Conservation (phyloP, 2,888 invertebrate genomes). For the Diaphora mendica region DNA sequence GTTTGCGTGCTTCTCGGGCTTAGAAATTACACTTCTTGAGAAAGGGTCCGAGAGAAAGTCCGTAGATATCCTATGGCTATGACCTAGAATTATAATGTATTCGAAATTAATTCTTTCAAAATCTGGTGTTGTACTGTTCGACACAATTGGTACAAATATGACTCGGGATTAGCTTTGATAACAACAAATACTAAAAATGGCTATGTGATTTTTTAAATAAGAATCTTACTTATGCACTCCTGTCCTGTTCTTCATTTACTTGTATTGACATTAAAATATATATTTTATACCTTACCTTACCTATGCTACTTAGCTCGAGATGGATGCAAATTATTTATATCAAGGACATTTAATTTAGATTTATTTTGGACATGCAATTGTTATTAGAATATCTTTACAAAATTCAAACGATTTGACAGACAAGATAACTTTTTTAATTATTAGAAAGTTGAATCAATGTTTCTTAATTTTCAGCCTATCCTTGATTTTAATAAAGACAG, state of each 20-base stretch:
- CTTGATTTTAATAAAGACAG: slow-evolving; percentile 6
- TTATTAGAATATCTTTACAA: slow-evolving; percentile 4
- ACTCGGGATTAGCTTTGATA: neutral
- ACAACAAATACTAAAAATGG: neutral
- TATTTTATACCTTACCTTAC: too few relatives aligned
- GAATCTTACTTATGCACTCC: too few relatives aligned
- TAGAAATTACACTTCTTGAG: neutral
- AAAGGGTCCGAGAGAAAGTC: too few relatives aligned
- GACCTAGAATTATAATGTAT: neutral
- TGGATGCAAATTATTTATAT: too few relatives aligned
- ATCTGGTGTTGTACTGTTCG: neutral
- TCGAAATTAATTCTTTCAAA: neutral
- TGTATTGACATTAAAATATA: too few relatives aligned
- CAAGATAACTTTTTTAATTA: slow-evolving; percentile 20
- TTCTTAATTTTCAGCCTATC: slow-evolving; percentile 9
- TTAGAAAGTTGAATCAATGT: slow-evolving; percentile 9
- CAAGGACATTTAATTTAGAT: neutral
- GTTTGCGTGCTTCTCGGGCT: neutral
- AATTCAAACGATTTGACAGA: neutral
- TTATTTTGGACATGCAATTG: neutral
- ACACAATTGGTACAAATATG: neutral
- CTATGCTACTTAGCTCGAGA: too few relatives aligned
- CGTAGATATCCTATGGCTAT: too few relatives aligned
- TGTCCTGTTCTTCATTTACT: too few relatives aligned
- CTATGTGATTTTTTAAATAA: neutral